A percentile compares a stretch with the other conserved stretches of the same genome.
Evolutionary conservation across 2,888 invertebrate genomes (phyloP).

Genomic region (Phyto melanocephala): DNA sequence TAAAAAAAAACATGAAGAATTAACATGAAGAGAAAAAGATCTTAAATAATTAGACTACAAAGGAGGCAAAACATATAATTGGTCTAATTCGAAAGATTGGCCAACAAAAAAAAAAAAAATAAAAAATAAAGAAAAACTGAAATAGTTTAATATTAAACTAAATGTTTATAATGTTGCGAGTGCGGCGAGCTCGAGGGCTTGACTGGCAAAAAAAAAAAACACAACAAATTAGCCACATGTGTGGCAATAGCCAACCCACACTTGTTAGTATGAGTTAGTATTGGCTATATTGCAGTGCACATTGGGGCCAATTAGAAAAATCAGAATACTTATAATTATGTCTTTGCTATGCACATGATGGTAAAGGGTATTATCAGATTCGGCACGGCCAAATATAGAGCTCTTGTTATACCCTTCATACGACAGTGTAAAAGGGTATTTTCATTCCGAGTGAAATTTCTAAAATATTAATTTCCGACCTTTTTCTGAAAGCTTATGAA

Average conservation of each 20-base stretch:
- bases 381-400: no score
- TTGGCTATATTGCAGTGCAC: background rate
- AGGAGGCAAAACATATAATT: conserved; percentile 36
- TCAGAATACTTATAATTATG: no score
- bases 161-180: conserved; percentile 6
- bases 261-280: conserved; percentile 38
- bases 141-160: conserved; percentile 11
- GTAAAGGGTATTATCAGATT: no score
- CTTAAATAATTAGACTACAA: conserved; percentile 34
- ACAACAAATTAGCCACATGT: conserved; percentile 51
- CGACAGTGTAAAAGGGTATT: no score
- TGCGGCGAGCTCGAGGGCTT: conserved; percentile 12
- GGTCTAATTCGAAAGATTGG: conserved; percentile 40
- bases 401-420: no score
- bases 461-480: no score
- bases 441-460: no score
- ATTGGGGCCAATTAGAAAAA: background rate
- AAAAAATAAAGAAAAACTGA: background rate
- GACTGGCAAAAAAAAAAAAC: background rate
- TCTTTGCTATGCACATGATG: no score
- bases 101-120: background rate
- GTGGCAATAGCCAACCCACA: conserved; percentile 51
- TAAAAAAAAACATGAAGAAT: background rate
- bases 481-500: no score
- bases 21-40: background rate